These are phyloP conservation scores for Hypotaenidia okinawae DNA, from an alignment of 2,797 vertebrate species.

Conservation along the genomic window DNA sequence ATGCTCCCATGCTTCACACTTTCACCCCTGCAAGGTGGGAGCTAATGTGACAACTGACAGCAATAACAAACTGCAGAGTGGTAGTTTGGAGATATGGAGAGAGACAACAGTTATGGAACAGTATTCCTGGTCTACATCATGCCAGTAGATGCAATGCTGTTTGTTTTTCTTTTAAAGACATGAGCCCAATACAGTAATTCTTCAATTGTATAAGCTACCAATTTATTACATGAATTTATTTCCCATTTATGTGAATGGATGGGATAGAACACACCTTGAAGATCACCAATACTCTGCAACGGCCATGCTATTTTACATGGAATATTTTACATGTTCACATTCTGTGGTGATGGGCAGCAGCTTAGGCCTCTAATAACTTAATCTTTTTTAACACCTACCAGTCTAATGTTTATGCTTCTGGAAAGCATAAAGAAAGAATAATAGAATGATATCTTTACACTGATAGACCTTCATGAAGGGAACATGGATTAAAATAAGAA, in stretches of 20 bases:
- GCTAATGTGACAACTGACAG: not conserved
- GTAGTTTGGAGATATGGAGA: not conserved
- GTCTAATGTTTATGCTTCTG: not conserved
- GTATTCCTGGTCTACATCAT: not conserved
- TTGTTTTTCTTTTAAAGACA: not conserved
- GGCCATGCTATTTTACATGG: not conserved
- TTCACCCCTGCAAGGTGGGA: not conserved
- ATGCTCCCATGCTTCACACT: not conserved
- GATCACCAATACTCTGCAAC: not conserved
- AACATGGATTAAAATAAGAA: not conserved
- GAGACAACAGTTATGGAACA: not conserved
- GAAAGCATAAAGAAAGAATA: not conserved
- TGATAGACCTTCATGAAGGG: not conserved
- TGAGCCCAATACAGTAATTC: not conserved
- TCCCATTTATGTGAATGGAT: not conserved
- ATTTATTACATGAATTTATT: not conserved
- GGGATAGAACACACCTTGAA: not conserved
- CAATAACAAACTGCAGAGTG: not conserved
- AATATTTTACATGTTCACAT: not conserved
- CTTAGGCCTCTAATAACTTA: not conserved
- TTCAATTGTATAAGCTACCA: not conserved
- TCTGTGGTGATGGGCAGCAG: not conserved
- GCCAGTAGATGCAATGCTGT: not conserved
- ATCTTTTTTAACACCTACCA: not conserved
- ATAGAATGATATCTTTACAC: not conserved